Base-by-base conservation (phyloP, 2,888 invertebrate genomes). In the Flexamia atlantica region DNA sequence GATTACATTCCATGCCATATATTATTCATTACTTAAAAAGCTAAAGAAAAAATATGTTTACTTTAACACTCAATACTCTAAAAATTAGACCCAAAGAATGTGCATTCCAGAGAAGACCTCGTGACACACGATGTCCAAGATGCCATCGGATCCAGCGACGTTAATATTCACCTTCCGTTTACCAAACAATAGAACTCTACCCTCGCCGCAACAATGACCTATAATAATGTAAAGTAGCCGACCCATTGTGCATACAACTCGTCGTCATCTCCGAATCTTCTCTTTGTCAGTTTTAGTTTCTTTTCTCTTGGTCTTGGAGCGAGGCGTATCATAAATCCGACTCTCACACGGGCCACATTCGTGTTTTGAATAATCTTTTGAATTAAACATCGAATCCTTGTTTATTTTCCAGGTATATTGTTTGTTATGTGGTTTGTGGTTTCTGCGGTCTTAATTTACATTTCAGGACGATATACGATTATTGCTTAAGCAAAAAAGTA, bases 191-290 rank as follows among this genome's bases (percentile, higher is more conserved):
- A 12, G 64, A 28, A 64, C 30, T 17, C 30, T 30, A 64, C 64
- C 64, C 64, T 30, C 14, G 64, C 25, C 7, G 17, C 64, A 64
- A 64, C 64, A 64, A 64, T 64, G 64, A 30, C 64, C 25, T 64
- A 64, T 64, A 25, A 64, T 64, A 64, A 64, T 64, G 64, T 64
- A 64, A 64, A 64, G 64, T 17, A 64, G 64, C 64, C 64, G 64
- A 20, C 30, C 28, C 64, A 64, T 64, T 64, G 64, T 64, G 28
- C 64, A 28, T 28, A 64, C 64, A 64, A 57, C 3, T n/a, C n/a
- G 28, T 64, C 53, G 64, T 64, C 64, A 64, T 64, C 64, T 3
- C 53, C 2, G 23, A 7, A 64, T 12, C 28, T 57, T 23, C 23
- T 57, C 46, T 46, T 46, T 64, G 64, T 30, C 64, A 28, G 53